Percentiles rank a stretch among this genome's conserved stretches.
Evolutionary conservation across 2,113 vertebrate species (phyloP).

Genomic region (Pipa parva): DNA sequence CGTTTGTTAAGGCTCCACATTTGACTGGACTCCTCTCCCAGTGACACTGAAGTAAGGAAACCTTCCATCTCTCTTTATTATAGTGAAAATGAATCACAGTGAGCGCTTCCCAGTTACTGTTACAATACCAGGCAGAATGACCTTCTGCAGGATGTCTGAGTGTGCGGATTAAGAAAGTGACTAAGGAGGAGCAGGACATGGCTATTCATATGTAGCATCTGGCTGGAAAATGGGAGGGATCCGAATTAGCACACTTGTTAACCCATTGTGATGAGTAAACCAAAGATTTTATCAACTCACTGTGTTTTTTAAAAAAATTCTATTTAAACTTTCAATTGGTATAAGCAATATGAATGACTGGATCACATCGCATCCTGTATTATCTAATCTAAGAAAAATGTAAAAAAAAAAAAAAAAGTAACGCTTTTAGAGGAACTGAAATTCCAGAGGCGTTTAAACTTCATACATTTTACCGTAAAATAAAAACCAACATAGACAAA

Average conservation of each 20-base stretch:
- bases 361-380: no score
- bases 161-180: conserved; percentile 37
- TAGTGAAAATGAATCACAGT: no score
- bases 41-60: conserved; percentile 36
- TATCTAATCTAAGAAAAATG: no score
- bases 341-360: no score
- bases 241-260: conserved; percentile 39
- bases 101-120: neutral
- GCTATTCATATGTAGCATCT: conserved; percentile 53
- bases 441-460: no score
- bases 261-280: conserved; percentile 41
- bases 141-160: conserved; percentile 6
- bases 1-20: conserved; percentile 89
- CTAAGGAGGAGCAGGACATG: conserved; percentile 38
- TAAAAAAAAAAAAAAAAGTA: no score
- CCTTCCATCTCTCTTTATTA: conserved; percentile 51
- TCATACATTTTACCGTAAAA: no score
- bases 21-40: conserved; percentile 78
- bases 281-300: neutral
- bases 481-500: no score
- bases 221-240: conserved; percentile 51
- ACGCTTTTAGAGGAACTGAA: no score
- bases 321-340: no score
- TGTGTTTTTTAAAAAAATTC: no score
- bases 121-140: conserved; percentile 3